Conservation (phyloP, 1,140 invertebrate genomes). For the Ephestia elutella region DNA sequence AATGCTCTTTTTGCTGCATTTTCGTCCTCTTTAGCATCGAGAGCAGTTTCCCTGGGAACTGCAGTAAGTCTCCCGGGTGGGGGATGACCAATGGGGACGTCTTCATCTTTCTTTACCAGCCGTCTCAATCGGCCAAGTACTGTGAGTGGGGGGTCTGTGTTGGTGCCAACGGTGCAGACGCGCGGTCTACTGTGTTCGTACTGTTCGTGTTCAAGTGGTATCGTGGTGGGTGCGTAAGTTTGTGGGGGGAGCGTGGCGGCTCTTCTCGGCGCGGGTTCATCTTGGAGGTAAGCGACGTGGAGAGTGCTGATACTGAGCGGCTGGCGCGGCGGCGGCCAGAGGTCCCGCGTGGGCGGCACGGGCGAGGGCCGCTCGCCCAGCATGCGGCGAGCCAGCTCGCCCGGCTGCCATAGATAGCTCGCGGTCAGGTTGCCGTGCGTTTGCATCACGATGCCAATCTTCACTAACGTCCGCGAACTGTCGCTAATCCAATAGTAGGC, state of each 20-base stretch:
- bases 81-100: slow-evolving; percentile 22
- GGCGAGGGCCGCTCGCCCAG: slow-evolving; percentile 60
- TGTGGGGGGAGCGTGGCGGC: slow-evolving; percentile 45
- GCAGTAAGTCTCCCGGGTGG: slow-evolving; percentile 37
- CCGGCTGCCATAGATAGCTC: slow-evolving; percentile 63
- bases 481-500: slow-evolving; percentile 63
- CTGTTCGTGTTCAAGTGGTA: slow-evolving; percentile 33
- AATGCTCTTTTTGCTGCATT: slow-evolving; percentile 39
- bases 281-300: slow-evolving; percentile 57
- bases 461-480: slow-evolving; percentile 44
- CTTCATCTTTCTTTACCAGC: slow-evolving; percentile 30
- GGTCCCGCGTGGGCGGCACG: slow-evolving; percentile 59
- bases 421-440: slow-evolving; percentile 60
- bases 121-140: slow-evolving; percentile 32
- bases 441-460: slow-evolving; percentile 54
- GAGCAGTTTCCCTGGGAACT: slow-evolving; percentile 28
- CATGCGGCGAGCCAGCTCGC: slow-evolving; percentile 59
- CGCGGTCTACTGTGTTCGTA: slow-evolving; percentile 30
- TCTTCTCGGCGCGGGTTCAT: slow-evolving; percentile 43
- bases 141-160: slow-evolving; percentile 55
- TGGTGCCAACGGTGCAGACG: slow-evolving; percentile 59
- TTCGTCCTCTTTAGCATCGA: slow-evolving; percentile 36
- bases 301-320: slow-evolving; percentile 63
- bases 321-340: slow-evolving; percentile 55
- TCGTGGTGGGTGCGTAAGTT: slow-evolving; percentile 35